These are phyloP conservation scores for Anhinga rufa DNA, from an alignment of 2,113 vertebrate species.

Conservation along the genomic window DNA sequence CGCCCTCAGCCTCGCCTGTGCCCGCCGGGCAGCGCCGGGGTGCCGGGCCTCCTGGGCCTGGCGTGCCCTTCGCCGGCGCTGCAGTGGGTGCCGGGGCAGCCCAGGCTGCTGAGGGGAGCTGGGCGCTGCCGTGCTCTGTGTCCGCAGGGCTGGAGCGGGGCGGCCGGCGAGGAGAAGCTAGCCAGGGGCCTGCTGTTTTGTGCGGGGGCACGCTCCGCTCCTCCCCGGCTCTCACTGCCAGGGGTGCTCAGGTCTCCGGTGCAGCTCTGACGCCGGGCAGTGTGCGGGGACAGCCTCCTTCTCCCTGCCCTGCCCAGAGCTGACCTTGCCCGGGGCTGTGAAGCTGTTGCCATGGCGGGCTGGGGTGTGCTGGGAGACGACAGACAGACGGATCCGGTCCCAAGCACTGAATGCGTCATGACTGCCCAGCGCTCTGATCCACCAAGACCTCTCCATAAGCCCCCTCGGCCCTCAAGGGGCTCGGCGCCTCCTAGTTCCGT, in stretches of 20 bases:
- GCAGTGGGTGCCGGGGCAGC: background rate
- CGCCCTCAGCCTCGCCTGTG: background rate
- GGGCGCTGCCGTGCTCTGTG: background rate
- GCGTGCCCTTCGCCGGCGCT: background rate
- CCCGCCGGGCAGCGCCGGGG: background rate
- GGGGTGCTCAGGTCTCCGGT: background rate
- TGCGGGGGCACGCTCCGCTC: background rate
- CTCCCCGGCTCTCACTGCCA: background rate
- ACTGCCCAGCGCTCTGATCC: background rate
- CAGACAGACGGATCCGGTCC: background rate
- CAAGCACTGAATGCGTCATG: background rate
- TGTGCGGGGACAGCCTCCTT: background rate
- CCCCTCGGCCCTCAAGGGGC: background rate
- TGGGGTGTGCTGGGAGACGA: background rate
- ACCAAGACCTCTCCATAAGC: background rate
- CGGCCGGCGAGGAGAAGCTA: background rate
- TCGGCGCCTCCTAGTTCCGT: background rate
- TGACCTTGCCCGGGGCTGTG: background rate
- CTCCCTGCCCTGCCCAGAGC: background rate
- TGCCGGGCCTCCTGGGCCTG: background rate
- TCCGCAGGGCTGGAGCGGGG: background rate
- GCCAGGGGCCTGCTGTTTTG: background rate
- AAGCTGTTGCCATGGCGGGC: background rate
- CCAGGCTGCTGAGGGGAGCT: background rate
- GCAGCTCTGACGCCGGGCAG: background rate